A percentile compares a stretch with the other conserved stretches of the same genome.
These are phyloP conservation scores for Barnardius zonarius DNA, from an alignment of 2,113 vertebrate genomes.

Conservation along the genomic window DNA sequence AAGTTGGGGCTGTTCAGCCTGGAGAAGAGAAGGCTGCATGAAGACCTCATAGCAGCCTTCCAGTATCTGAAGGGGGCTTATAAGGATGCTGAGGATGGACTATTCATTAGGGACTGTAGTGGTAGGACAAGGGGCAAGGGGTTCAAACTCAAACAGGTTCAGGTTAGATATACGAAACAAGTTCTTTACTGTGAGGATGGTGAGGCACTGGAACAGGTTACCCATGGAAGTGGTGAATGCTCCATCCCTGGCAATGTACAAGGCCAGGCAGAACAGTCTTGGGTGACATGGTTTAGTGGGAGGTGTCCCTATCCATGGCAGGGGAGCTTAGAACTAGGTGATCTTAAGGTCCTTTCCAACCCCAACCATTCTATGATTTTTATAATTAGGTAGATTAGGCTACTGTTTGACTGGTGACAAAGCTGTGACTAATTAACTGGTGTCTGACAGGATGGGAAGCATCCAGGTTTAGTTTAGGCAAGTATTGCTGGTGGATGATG, in stretches of 20 bases:
- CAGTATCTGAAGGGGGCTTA: not conserved
- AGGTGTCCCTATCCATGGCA: not conserved
- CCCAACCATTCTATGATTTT: not conserved
- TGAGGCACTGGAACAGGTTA: not conserved
- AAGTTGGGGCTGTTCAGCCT: too few species aligned
- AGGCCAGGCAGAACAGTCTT: not conserved
- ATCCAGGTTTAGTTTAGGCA: not conserved
- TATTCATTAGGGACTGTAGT: not conserved
- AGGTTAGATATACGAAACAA: not conserved
- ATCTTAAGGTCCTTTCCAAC: not conserved
- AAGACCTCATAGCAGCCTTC: not conserved
- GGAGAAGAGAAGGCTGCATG: not conserved
- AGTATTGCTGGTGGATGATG: fast-evolving
- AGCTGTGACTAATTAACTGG: not conserved
- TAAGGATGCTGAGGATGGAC: not conserved
- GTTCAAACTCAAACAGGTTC: not conserved
- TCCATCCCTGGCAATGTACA: not conserved
- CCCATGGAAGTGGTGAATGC: not conserved
- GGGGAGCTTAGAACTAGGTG: not conserved
- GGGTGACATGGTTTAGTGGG: not conserved
- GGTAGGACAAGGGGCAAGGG: not conserved
- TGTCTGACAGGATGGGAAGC: not conserved
- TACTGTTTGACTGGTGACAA: not conserved
- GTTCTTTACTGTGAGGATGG: not conserved
- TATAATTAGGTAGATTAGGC: not conserved